Evolutionary conservation across 2,797 vertebrate genomes (phyloP).

Genomic region (Sebastiscus tertius): DNA sequence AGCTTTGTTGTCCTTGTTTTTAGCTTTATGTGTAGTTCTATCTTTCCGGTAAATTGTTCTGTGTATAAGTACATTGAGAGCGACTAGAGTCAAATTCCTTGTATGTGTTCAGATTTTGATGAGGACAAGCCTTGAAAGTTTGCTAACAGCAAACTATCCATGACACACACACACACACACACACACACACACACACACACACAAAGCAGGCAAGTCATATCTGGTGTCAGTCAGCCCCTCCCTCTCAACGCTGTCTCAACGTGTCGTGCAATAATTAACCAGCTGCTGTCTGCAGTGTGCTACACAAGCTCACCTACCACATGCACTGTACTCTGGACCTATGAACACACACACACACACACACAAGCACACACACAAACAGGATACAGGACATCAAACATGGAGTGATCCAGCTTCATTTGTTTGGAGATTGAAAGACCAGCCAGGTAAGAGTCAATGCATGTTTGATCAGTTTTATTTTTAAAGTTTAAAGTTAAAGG

Average conservation of each 20-base stretch:
- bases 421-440: conserved; percentile 1
- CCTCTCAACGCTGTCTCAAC: conserved; percentile 61
- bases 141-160: not conserved
- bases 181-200: not conserved
- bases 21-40: not conserved
- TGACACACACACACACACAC: not conserved
- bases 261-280: conserved; percentile 75
- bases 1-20: not conserved
- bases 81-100: fast-evolving
- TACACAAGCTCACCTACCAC: conserved; percentile 40
- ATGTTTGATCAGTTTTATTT: not conserved
- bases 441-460: conserved; percentile 51
- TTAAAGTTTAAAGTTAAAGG: not conserved
- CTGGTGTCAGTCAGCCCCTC: conserved; percentile 72
- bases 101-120: not conserved
- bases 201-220: conserved; percentile 77
- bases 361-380: conserved; percentile 10
- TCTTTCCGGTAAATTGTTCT: not conserved
- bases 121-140: not conserved
- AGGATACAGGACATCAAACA: conserved; percentile 19
- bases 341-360: conserved; percentile 28
- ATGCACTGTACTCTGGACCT: conserved; percentile 54
- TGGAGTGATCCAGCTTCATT: conserved; percentile 30
- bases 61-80: not conserved
- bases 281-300: conserved; percentile 56